Percentiles rank a stretch among this genome's conserved stretches.
Conservation (phyloP, 2,113 vertebrate species). For the Mohoua ochrocephala region DNA sequence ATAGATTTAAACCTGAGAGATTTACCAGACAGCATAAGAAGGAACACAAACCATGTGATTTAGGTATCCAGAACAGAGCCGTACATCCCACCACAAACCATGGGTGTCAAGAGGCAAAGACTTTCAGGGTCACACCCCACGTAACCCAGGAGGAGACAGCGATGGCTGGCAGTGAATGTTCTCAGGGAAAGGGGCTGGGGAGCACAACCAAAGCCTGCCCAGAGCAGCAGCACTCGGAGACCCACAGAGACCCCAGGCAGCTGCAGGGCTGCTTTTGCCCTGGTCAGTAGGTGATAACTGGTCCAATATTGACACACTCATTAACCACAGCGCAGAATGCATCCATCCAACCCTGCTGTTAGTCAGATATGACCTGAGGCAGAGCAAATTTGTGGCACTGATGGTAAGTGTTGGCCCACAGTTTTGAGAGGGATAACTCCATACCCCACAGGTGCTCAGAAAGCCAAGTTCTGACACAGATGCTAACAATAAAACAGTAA, state of each 20-base stretch:
- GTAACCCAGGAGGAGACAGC: fast-evolving
- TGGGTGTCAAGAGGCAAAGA: not conserved
- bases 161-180: fast-evolving
- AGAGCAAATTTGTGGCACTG: not conserved
- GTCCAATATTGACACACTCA: not conserved
- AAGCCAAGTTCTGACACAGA: not conserved
- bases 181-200: not conserved
- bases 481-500: not conserved
- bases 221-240: not conserved
- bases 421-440: not conserved
- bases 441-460: not conserved
- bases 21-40: not conserved
- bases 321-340: not conserved
- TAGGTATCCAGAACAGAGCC: not conserved
- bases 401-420: not conserved
- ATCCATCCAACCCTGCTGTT: fast-evolving
- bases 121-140: not conserved
- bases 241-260: fast-evolving
- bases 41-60: not conserved
- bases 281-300: fast-evolving
- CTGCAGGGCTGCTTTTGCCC: not conserved
- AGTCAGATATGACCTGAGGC: not conserved
- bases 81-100: not conserved
- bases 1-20: not conserved
- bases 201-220: not conserved